A percentile compares a stretch with the other conserved stretches of the same genome.
phyloP scores from a whole-genome alignment of 1,140 invertebrate genomes.

The Adoxophyes honmai region DNA sequence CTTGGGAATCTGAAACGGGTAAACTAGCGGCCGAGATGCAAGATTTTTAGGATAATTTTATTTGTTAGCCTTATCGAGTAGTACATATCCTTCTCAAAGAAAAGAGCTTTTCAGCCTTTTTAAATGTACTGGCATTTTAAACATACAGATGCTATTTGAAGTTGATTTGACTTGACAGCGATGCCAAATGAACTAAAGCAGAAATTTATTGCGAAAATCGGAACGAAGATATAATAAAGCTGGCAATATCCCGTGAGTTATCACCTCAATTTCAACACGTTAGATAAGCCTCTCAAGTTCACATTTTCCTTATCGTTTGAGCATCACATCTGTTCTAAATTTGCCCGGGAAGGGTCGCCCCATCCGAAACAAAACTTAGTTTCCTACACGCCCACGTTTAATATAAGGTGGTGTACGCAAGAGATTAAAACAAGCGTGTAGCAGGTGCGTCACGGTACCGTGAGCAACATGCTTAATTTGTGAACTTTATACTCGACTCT shows the following conservation, averaged over 20 bases:
- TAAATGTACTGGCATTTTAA: no score
- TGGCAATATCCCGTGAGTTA: constrained; percentile 1
- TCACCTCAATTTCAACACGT: constrained; percentile 4
- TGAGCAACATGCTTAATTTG: not conserved
- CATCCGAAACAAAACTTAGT: not conserved
- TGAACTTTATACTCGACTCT: no score
- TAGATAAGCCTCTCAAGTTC: not conserved
- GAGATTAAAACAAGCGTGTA: constrained; percentile 3
- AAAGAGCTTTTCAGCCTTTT: no score
- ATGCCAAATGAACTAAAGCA: no score
- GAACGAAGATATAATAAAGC: not conserved
- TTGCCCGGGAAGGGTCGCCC: not conserved
- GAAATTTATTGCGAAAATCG: no score
- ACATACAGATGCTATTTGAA: no score
- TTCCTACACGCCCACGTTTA: not conserved
- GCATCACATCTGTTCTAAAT: constrained; percentile 12
- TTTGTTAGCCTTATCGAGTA: no score
- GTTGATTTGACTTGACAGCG: no score
- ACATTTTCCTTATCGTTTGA: constrained; percentile 3
- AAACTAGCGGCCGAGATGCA: no score
- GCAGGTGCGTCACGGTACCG: not conserved
- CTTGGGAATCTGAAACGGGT: not conserved
- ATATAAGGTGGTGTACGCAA: constrained; percentile 5
- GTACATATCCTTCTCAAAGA: no score
- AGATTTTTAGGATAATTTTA: no score